phyloP scores from a whole-genome alignment of 2,113 vertebrate genomes.

The Conger conger region DNA sequence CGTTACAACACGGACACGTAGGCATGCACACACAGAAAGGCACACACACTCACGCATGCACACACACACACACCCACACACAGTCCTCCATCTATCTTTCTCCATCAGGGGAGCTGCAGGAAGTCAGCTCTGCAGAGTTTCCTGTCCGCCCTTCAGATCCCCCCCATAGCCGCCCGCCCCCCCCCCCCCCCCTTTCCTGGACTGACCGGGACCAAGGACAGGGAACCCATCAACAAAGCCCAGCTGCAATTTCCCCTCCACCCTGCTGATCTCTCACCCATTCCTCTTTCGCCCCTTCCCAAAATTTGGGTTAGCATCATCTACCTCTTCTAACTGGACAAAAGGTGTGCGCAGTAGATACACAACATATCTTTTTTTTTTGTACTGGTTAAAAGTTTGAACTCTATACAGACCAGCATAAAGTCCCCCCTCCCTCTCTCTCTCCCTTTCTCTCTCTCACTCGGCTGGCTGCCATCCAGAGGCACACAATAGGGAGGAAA shows the following conservation, averaged over 20 bases:
- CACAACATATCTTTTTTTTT: background rate
- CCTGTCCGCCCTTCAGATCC: conserved; percentile 67
- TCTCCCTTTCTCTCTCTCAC: conserved; percentile 6
- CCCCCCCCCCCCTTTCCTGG: conserved; percentile 67
- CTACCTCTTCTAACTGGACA: background rate
- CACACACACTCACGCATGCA: conserved; percentile 10
- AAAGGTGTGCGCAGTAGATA: background rate
- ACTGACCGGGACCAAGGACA: conserved; percentile 40
- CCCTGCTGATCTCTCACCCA: background rate
- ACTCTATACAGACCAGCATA: background rate
- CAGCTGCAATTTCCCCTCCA: conserved; percentile 32
- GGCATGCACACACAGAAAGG: conserved; percentile 20
- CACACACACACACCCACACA: conserved; percentile 36
- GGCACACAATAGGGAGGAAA: conserved; percentile 29
- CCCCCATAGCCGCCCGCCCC: conserved; percentile 64
- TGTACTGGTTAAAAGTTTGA: background rate
- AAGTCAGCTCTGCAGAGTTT: conserved; percentile 68
- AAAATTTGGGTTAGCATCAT: background rate
- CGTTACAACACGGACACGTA: background rate
- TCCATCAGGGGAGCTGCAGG: conserved; percentile 73
- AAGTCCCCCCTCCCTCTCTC: background rate
- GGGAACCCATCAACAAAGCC: conserved; percentile 38
- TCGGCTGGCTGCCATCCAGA: conserved; percentile 20
- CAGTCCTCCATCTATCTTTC: conserved; percentile 56
- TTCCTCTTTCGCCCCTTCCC: background rate